These are phyloP conservation scores for Anastatus disparis DNA, from an alignment of 1,140 invertebrate species.

Conservation along the genomic window DNA sequence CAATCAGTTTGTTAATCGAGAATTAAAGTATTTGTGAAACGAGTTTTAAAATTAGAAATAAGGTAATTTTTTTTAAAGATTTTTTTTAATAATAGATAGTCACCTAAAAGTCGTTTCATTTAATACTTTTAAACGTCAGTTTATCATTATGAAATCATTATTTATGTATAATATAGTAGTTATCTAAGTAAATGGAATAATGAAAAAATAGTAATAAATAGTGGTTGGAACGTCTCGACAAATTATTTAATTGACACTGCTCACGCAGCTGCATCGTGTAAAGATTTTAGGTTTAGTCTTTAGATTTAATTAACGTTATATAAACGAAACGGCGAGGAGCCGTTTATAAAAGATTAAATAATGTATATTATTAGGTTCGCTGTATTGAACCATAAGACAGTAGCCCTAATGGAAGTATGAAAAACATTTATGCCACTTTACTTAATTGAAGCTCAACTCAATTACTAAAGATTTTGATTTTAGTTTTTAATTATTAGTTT, in stretches of 20 bases:
- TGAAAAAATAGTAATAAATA: neutral
- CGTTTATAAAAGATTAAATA: neutral
- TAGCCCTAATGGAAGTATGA: neutral
- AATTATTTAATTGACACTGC: slow-evolving; percentile 42
- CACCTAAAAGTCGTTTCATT: no score
- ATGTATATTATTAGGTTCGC: neutral
- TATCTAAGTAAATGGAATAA: neutral
- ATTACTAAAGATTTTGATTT: no score
- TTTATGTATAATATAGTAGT: no score
- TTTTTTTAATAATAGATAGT: no score
- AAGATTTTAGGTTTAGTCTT: slow-evolving; percentile 51
- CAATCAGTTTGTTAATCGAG: no score
- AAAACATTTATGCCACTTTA: no score
- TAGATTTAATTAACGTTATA: slow-evolving; percentile 43
- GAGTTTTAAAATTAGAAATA: no score
- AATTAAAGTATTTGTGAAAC: neutral
- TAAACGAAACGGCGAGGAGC: slow-evolving; percentile 38
- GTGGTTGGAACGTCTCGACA: slow-evolving; percentile 3
- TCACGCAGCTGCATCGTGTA: slow-evolving; percentile 54
- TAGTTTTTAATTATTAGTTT: no score
- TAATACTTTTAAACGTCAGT: no score
- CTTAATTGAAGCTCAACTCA: no score
- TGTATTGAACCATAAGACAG: neutral
- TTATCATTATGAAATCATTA: no score
- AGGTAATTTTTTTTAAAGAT: no score